A percentile compares a stretch with the other conserved stretches of the same genome.
Conservation (phyloP, 2,113 vertebrate genomes). For the Ameiurus melas region DNA sequence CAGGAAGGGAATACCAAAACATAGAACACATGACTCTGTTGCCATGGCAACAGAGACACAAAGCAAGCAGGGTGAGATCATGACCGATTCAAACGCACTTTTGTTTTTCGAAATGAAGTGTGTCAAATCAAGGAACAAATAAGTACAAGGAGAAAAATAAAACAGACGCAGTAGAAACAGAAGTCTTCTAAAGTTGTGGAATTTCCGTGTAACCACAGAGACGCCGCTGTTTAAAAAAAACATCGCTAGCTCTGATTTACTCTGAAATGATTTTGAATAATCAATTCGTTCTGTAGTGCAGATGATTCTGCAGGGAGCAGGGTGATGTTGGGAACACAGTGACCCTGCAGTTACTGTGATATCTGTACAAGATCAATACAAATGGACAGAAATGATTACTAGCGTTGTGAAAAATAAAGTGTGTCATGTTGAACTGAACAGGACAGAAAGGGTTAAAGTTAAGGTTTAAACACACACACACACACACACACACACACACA, state of each 20-base stretch:
- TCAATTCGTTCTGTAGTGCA: too few relatives aligned
- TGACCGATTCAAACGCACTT: background rate
- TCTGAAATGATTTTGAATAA: background rate
- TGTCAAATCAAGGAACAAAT: background rate
- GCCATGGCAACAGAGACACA: background rate
- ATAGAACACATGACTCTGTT: background rate
- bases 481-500: background rate
- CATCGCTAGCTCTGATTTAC: background rate
- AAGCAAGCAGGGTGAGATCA: background rate
- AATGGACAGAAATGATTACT: background rate
- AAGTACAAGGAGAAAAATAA: background rate
- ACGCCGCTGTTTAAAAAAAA: background rate
- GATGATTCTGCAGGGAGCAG: background rate
- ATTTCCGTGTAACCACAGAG: background rate
- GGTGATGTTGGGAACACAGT: background rate
- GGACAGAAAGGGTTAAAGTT: background rate
- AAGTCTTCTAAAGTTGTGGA: background rate
- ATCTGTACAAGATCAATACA: background rate
- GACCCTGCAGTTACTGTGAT: background rate
- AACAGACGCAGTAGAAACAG: background rate
- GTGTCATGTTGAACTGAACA: background rate
- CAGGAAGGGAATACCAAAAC: background rate
- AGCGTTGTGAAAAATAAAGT: background rate
- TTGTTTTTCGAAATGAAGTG: background rate
- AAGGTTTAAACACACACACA: background rate